A percentile compares a stretch with the other conserved stretches of the same genome.
Conservation (phyloP, 2,797 vertebrate species). For the Sebastiscus tertius region DNA sequence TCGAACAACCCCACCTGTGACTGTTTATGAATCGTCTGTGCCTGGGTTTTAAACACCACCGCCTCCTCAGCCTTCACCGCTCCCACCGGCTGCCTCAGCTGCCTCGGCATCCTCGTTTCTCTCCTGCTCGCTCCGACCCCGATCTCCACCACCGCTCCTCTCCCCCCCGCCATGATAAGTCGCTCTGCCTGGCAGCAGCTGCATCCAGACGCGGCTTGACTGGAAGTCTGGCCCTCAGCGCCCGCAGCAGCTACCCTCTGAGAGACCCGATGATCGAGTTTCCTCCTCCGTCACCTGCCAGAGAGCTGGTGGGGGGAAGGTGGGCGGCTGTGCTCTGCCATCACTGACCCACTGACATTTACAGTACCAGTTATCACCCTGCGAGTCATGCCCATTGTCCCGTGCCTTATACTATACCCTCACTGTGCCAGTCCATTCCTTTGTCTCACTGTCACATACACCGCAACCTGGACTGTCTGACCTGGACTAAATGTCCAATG, state of each 20-base stretch:
- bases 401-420: not conserved
- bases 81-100: constrained; percentile 23
- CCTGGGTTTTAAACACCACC: constrained; percentile 25
- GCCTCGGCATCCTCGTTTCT: not conserved
- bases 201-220: not conserved
- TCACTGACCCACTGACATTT: constrained; percentile 72
- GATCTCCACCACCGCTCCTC: constrained; percentile 20
- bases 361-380: constrained; percentile 43
- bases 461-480: not conserved
- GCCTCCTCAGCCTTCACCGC: constrained; percentile 35
- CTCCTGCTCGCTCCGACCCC: not conserved
- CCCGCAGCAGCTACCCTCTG: not conserved
- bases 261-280: constrained; percentile 61
- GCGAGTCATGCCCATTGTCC: constrained; percentile 16
- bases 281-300: constrained; percentile 57
- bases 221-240: constrained; percentile 11
- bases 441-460: constrained; percentile 2
- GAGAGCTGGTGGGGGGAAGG: constrained; percentile 8
- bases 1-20: constrained; percentile 62
- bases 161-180: constrained; percentile 54
- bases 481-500: not conserved
- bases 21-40: constrained; percentile 45
- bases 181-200: constrained; percentile 35
- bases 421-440: not conserved
- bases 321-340: not conserved